Evolutionary conservation across 2,888 invertebrate genomes (phyloP).

Genomic region (Cephus pygmeus): DNA sequence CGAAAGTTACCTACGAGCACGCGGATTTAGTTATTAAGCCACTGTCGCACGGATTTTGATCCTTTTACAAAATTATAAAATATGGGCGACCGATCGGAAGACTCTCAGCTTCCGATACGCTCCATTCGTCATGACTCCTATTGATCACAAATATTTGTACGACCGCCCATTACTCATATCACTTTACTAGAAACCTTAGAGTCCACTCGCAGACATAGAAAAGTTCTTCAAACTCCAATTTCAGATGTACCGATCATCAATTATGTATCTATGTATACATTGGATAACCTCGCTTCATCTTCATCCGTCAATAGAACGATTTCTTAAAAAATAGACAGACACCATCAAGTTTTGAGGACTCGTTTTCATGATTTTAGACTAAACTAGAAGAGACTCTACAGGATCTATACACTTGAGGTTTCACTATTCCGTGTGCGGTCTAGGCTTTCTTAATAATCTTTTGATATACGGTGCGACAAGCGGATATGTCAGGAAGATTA

Average conservation of each 20-base stretch:
- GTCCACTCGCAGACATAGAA: background rate
- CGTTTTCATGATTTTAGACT: background rate
- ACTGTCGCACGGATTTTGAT: background rate
- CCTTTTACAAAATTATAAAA: background rate
- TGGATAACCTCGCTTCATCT: background rate
- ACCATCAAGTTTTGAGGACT: background rate
- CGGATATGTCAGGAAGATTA: constrained; percentile 76
- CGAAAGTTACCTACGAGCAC: background rate
- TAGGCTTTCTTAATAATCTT: constrained; percentile 40
- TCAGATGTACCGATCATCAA: background rate
- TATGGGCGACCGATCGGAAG: background rate
- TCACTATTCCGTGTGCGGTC: background rate
- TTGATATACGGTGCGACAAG: constrained; percentile 65
- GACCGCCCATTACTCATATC: background rate
- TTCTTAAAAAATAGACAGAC: background rate
- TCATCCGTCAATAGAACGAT: background rate
- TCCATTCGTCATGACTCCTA: background rate
- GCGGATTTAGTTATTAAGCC: background rate
- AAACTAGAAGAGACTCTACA: background rate
- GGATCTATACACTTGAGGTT: background rate
- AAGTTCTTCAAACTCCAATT: background rate
- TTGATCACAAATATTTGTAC: background rate
- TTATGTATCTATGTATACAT: constrained; percentile 11
- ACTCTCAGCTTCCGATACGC: background rate
- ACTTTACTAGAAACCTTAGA: background rate